These are phyloP conservation scores for Scortum barcoo DNA, from an alignment of 2,113 vertebrate species.

Conservation along the genomic window DNA sequence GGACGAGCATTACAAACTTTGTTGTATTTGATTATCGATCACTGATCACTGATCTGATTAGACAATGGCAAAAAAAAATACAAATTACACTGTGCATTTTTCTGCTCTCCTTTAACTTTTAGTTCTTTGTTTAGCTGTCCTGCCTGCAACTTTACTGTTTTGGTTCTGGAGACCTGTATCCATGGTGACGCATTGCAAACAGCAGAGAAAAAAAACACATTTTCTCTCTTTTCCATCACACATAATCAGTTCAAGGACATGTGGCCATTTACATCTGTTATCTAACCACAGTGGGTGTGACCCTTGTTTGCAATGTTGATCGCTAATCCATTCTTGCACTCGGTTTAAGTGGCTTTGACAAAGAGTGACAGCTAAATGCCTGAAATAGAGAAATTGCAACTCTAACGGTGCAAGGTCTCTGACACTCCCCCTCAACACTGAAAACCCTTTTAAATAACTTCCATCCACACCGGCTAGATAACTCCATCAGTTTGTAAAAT, in stretches of 20 bases:
- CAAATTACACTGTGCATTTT: no score
- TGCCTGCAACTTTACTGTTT: no score
- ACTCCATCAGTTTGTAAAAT: neutral
- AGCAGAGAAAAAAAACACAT: neutral
- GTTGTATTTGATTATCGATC: no score
- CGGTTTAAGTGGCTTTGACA: constrained; percentile 4
- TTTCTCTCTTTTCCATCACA: neutral
- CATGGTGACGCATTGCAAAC: neutral
- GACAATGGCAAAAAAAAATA: no score
- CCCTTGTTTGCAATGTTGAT: neutral
- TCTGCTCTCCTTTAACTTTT: no score
- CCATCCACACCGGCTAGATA: neutral
- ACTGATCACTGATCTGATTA: no score
- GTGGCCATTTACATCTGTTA: neutral
- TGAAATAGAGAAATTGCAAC: neutral
- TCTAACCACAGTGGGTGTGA: constrained; percentile 5
- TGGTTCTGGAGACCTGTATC: neutral
- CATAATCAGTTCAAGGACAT: constrained; percentile 16
- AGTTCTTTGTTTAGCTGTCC: no score
- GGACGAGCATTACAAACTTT: no score
- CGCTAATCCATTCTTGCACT: neutral
- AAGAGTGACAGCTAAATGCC: constrained; percentile 16
- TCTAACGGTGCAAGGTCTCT: constrained; percentile 2
- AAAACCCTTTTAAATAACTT: neutral
- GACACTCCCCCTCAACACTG: neutral